Conservation (phyloP, 92 coral and sea anemone species). For the Anthopleura xanthogrammica region DNA sequence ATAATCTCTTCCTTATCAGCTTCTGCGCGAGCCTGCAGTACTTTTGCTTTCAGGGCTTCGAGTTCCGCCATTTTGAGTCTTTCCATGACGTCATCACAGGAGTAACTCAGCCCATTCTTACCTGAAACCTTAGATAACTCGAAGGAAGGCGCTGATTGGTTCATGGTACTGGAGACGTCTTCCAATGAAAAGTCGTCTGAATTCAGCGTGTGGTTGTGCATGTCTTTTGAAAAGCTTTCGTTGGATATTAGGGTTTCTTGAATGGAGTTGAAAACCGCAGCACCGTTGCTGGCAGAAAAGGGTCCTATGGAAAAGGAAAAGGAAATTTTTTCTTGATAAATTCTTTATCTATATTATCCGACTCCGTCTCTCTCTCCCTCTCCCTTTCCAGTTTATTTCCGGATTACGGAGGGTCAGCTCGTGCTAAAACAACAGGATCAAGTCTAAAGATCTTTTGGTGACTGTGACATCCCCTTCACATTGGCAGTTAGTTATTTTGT, state of each 20-base stretch:
- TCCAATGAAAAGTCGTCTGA: not conserved
- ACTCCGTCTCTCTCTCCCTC: not conserved
- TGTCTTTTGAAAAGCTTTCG: not conserved
- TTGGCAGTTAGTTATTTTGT: too few species aligned
- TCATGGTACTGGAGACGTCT: not conserved
- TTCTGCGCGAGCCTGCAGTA: constrained; percentile 77
- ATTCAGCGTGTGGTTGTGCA: not conserved
- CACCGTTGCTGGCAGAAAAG: constrained; percentile 8
- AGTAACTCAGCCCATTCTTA: constrained; percentile 13
- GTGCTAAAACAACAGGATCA: too few species aligned
- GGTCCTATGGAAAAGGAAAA: not conserved
- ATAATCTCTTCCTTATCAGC: constrained; percentile 62
- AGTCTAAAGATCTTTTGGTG: too few species aligned
- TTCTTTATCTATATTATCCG: not conserved
- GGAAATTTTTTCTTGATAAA: not conserved
- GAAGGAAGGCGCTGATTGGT: not conserved
- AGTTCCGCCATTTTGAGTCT: constrained; percentile 65
- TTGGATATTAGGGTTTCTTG: not conserved
- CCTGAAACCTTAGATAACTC: not conserved
- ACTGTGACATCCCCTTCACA: too few species aligned
- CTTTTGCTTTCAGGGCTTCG: constrained; percentile 69
- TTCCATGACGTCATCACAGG: constrained; percentile 33
- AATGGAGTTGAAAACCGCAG: not conserved
- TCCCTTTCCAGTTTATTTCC: not conserved
- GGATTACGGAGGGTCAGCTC: not conserved